Evolutionary conservation across 2,888 invertebrate genomes (phyloP).

Genomic region (Macrosoma leucophasiata): DNA sequence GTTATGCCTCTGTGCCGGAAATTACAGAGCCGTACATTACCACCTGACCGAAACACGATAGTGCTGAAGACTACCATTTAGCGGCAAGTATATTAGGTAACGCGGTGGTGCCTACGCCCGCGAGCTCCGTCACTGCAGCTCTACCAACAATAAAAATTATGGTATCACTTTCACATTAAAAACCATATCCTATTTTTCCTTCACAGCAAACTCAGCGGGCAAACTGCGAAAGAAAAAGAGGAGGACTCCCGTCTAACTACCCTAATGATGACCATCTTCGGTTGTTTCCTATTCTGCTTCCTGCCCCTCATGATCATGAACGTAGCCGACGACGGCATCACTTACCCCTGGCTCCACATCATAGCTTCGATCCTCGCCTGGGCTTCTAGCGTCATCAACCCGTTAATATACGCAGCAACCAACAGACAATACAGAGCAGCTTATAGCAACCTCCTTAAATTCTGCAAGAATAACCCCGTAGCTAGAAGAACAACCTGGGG

Average conservation of each 20-base stretch:
- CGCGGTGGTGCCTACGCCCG: too few species aligned
- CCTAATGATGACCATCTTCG: constrained; percentile 91
- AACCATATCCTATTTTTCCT: constrained; percentile 23
- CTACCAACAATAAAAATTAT: too few species aligned
- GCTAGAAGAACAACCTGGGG: constrained; percentile 60
- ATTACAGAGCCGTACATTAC: too few species aligned
- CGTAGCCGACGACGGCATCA: constrained; percentile 86
- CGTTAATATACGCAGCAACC: constrained; percentile 92
- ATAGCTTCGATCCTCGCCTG: constrained; percentile 91
- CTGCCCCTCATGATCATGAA: constrained; percentile 92
- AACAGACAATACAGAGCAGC: constrained; percentile 86
- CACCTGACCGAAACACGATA: too few species aligned
- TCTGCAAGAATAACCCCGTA: constrained; percentile 56
- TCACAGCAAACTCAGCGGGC: constrained; percentile 70
- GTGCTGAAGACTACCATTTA: too few species aligned
- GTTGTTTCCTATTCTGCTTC: constrained; percentile 90
- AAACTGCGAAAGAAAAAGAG: constrained; percentile 67
- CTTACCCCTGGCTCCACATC: constrained; percentile 84
- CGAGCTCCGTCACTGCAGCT: too few species aligned
- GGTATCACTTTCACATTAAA: too few species aligned
- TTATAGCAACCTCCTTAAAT: constrained; percentile 71
- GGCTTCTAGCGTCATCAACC: constrained; percentile 93
- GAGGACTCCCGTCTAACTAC: constrained; percentile 89
- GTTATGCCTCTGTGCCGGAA: too few species aligned
- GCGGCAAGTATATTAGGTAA: too few species aligned